A percentile compares a stretch with the other conserved stretches of the same genome.
These are phyloP conservation scores for Pelochelys cantorii DNA, from an alignment of 2,797 vertebrate genomes.

Conservation along the genomic window DNA sequence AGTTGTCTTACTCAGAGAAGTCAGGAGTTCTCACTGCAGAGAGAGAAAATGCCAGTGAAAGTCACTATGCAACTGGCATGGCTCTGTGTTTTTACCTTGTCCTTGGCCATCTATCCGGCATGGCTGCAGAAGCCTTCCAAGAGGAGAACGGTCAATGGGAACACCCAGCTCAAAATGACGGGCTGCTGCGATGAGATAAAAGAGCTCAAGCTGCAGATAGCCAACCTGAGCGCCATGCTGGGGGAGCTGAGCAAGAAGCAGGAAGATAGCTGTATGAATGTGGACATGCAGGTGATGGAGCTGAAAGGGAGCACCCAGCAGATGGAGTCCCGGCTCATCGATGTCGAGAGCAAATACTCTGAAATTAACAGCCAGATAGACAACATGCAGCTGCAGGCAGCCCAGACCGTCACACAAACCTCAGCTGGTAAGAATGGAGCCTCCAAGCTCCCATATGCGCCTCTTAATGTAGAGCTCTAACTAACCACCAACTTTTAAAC, in stretches of 20 bases:
- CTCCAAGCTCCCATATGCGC: background rate
- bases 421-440: constrained; percentile 89
- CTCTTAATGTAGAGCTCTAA: background rate
- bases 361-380: constrained; percentile 96
- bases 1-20: background rate
- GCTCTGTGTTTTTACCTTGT: constrained; percentile 68
- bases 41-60: constrained; percentile 70
- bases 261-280: constrained; percentile 87
- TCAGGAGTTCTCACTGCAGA: constrained; percentile 15
- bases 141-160: constrained; percentile 50
- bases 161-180: constrained; percentile 25
- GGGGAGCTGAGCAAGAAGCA: constrained; percentile 92
- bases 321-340: constrained; percentile 88
- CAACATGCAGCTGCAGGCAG: constrained; percentile 95
- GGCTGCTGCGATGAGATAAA: constrained; percentile 91
- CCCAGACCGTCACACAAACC: constrained; percentile 90
- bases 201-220: constrained; percentile 90
- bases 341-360: constrained; percentile 95
- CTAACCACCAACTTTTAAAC: background rate
- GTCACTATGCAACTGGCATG: constrained; percentile 61
- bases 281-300: constrained; percentile 93
- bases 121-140: constrained; percentile 80
- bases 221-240: constrained; percentile 91
- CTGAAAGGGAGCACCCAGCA: constrained; percentile 90
- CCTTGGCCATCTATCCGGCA: constrained; percentile 52